Conservation (phyloP, 2,888 invertebrate species). For the Galerucella pusilla region DNA sequence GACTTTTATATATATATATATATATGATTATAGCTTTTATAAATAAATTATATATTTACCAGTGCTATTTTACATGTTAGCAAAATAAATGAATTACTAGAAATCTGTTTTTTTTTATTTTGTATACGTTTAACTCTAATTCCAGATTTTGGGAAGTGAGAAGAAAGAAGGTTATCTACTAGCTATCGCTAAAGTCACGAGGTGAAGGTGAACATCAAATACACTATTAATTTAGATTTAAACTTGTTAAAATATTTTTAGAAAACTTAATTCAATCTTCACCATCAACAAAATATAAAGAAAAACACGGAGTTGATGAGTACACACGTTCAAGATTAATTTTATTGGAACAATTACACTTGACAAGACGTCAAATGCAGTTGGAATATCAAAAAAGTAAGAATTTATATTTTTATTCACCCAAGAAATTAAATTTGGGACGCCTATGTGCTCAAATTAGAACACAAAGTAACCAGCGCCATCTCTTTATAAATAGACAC, state of each 20-base stretch:
- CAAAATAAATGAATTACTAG: slow-evolving; percentile 41
- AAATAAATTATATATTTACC: slow-evolving; percentile 39
- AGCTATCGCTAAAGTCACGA: too few species aligned
- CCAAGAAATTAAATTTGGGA: background rate
- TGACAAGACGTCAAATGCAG: slow-evolving; percentile 7
- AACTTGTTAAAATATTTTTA: slow-evolving; percentile 1
- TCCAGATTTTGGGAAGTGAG: slow-evolving; percentile 45
- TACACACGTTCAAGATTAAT: background rate
- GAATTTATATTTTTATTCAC: background rate
- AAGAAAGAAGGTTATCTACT: background rate
- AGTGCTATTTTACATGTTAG: slow-evolving; percentile 46
- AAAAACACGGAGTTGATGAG: background rate
- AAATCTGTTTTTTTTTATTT: slow-evolving; percentile 38
- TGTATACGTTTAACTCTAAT: slow-evolving; percentile 33
- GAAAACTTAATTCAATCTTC: background rate
- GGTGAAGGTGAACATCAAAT: too few species aligned
- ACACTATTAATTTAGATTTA: too few species aligned
- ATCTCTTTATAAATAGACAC: background rate
- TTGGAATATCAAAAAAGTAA: slow-evolving; percentile 18
- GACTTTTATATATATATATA: slow-evolving; percentile 35
- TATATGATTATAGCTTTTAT: slow-evolving; percentile 22
- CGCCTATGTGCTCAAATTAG: background rate
- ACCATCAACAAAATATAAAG: background rate
- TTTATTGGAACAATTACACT: slow-evolving; percentile 21
- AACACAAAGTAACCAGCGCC: background rate